Evolutionary conservation across 2,797 vertebrate species (phyloP), one percentile per base, ranked within the genome.

Genomic region (Lagothrix lagotricha): DNA sequence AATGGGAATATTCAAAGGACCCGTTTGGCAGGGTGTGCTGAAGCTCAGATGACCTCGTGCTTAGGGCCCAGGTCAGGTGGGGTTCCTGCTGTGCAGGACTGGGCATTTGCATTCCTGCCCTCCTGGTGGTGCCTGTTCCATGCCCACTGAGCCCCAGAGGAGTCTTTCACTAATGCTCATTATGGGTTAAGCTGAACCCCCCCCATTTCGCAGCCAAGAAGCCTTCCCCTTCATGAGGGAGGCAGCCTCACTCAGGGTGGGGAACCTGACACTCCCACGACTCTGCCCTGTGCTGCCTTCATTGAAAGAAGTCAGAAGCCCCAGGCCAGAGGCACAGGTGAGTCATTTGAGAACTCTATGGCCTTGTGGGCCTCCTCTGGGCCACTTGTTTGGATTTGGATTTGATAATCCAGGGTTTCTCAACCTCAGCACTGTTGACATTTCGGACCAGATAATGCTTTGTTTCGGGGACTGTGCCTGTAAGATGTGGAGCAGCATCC

Each of bases 291-390:
- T 48, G 96, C 70, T 26, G 72, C 24, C 24, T 75, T 26, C 12
- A 3, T 15, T 13, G 1, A 41, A 22, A 15, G 44, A 28, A 46
- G 48, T 46, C 14, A 64, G 83, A 48, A 44, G 73, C 90, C 92
- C 4, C 17, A 26, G 81, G 89, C 77, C 83, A 30, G 54, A 41
- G 24, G 41, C 17, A 12, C 15, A 2, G 81, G 61, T 77, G 92
- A 94, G 64, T 86, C 90, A 82, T 11, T 11, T 2, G 11, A 73
- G 94, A 92, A 81, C 96, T 50, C 64, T 52, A 20, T 58, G 67
- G 73, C 94, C 94, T 96, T 88, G 87, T 91, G 92, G 83, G 73
- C 80, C 52, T 17, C 52, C 83, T 84, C 44, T 39, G 6, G 90
- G 84, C 70, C 88, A 80, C 82, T 41, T 2, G 64, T 76, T 46